Evolutionary conservation across 2,888 invertebrate species (phyloP).

Genomic region (Clanis bilineata): DNA sequence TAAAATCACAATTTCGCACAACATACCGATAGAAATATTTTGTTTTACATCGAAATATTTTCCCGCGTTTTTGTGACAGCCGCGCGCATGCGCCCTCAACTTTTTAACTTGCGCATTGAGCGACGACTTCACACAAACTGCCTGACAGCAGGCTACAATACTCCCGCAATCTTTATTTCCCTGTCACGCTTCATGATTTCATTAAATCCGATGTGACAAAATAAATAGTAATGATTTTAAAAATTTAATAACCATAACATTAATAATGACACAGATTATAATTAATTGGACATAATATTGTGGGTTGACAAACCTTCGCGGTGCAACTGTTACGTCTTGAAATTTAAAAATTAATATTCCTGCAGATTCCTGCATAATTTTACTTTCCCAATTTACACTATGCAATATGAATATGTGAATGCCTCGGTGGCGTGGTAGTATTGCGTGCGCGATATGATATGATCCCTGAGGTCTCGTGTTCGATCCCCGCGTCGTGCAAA

Average conservation of each 20-base stretch:
- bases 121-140: constrained; percentile 60
- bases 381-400: too few relatives aligned
- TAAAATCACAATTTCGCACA: constrained; percentile 7
- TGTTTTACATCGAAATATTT: constrained; percentile 1
- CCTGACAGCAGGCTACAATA: constrained; percentile 37
- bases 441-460: too few relatives aligned
- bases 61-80: constrained; percentile 34
- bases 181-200: constrained; percentile 45
- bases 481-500: too few relatives aligned
- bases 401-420: too few relatives aligned
- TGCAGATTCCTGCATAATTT: too few relatives aligned
- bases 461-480: too few relatives aligned
- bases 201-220: constrained; percentile 33
- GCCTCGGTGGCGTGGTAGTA: too few relatives aligned
- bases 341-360: too few relatives aligned
- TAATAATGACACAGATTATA: too few relatives aligned
- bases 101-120: constrained; percentile 61
- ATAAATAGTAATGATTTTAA: not conserved
- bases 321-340: too few relatives aligned
- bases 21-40: not conserved
- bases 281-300: too few relatives aligned
- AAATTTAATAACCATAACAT: not conserved
- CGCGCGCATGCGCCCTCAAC: constrained; percentile 49
- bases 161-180: constrained; percentile 50
- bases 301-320: too few relatives aligned